Evolutionary conservation across 1,140 invertebrate genomes (phyloP), one percentile per base, ranked within the genome.

Genomic region (Drosophila sulfurigaster): DNA sequence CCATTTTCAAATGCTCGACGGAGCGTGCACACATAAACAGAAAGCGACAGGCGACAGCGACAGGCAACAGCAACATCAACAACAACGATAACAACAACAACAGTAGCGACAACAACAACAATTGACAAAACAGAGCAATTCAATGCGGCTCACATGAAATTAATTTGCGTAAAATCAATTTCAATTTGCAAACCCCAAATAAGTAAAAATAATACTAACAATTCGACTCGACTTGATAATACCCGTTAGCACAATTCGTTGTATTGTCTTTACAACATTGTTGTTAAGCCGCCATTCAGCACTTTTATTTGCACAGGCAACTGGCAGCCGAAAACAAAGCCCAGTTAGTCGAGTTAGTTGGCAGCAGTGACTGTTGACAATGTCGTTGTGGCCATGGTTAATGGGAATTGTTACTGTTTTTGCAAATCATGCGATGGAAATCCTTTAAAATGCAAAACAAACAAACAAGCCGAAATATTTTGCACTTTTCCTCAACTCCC

Each of bases 91-190:
- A 13, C 20, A 15, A 59, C 16, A 66, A 58, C 35, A 65, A 49
- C 10, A 8, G 3, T 10, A 8, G 8, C 46, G 20, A 52, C 13
- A 45, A n/a, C 30, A 13, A 58, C 16, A 65, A 51, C 35, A 65
- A 49, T 13, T 20, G 52, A 58, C 32, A 65, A 45, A 74, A 63
- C 65, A 69, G 11, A 56, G 57, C 65, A 79, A 74, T 87, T 86
- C 68, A 82, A 71, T 82, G 70, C 41, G 46, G 59, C 69, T 75
- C 73, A 78, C 77, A 88, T 60, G 69, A 75, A 80, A 78, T 83
- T 83, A 78, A 83, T 87, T 88, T 83, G 64, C 80, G 79, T 71
- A 72, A 87, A 87, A 88, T 87, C 85, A 83, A 83, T 89, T 87
- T 71, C 74, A 75, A 83, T 83, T 87, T 88, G 52, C 59, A 38